Evolutionary conservation across 2,113 vertebrate species (phyloP), one percentile per base, ranked within the genome.

Genomic region (Pheucticus melanocephalus): DNA sequence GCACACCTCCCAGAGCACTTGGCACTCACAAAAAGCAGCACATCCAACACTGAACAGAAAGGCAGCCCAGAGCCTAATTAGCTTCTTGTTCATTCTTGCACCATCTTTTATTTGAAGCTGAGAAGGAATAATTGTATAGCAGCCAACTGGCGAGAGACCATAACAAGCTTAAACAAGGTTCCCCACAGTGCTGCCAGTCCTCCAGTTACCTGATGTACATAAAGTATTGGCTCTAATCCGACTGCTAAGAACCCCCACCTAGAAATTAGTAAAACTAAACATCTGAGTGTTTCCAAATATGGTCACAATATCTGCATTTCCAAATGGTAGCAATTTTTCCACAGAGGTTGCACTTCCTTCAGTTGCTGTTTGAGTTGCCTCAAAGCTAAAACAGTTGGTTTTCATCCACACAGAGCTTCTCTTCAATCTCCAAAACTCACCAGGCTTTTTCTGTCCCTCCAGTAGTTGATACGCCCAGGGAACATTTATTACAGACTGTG

Each of bases 131-230:
- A 93, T 72, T 95, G 91, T 90, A 56, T 69, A 93, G 82, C 54
- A 94, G 95, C 95, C 95, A 95, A 76, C 70, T 97, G 92, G 95
- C 95, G 84, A 40, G 65, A 79, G 85, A 95, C 90, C 90, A 44
- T 64, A 76, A 95, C 95, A 96, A 96, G 95, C 92, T 90, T 95
- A 96, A 95, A 95, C 92, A 96, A 95, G 87, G 92, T 71, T 97
- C 85, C 86, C 91, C 65, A 66, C 45, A 84, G 88, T 3, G 91
- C 86, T 96, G 95, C 95, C 91, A 95, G 95, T 63, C 76, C 93
- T 96, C 90, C 90, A 60, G 94, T 89, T 95, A 95, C 95, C 92
- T 94, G 93, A 88, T 76, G 91, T 85, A 89, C 90, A 93, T 81
- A 88, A 96, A 72, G 77, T 18, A 86, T 50, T 90, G 89, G 92